Evolutionary conservation across 2,797 vertebrate genomes (phyloP), one percentile per base, ranked within the genome.

Genomic region (Euphonia xanthogaster): DNA sequence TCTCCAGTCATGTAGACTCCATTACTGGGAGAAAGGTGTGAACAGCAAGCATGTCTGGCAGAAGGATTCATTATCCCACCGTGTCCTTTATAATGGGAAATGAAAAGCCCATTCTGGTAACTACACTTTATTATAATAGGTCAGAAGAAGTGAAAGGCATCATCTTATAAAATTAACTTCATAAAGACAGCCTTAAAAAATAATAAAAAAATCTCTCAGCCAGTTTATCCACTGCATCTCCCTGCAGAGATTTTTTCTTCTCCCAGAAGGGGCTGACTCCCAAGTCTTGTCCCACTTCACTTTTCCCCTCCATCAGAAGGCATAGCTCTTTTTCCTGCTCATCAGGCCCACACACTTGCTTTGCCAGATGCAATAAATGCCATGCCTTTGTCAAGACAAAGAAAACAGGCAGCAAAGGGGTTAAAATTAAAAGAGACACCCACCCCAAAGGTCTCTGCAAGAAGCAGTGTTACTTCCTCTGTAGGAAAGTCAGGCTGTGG

Each of bases 71-170:
- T 97, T 97, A 96, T 95, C 94, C 87, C 95, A 80, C 95, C 11
- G 0, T 94, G 91, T 97, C 95, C 95, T 91, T 96, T 93, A 84
- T 95, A 96, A 97, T 97, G 95, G 93, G 94, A 94, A 96, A 96
- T 96, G 95, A 97, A 97, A 96, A 97, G 95, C 96, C 94, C 89
- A 96, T 96, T 97, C 95, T 95, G 95, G 86, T 96, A 96, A 96
- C 96, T 94, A 91, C 94, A 95, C 94, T 96, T 97, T 94, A 96
- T 96, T 93, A 96, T 96, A 96, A 97, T 97, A 95, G 95, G 94
- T 96, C 95, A 96, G 95, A 86, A 95, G 66, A 96, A 95, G 91
- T 94, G 94, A 91, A 95, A 97, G 86, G 90, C 94, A 97, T 95
- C 91, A 96, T 95, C 93, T 96, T 93, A 94, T 91, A 94, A 96